phyloP scores from a whole-genome alignment of 2,113 vertebrate genomes.

The Antechinus stuartii region DNA sequence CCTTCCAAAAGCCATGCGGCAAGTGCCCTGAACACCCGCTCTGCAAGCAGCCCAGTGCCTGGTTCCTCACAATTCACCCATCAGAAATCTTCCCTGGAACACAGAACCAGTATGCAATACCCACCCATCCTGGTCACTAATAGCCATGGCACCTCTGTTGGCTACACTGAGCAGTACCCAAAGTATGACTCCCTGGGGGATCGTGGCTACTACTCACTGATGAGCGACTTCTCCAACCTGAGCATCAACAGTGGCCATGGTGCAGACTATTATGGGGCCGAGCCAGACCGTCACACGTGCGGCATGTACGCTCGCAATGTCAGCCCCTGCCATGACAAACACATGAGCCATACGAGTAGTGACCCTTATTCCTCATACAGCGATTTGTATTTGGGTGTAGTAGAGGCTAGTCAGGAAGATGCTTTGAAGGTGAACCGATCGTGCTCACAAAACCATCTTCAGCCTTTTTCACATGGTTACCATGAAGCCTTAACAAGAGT shows the following conservation, averaged over 20 bases:
- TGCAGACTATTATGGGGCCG: constrained; percentile 95
- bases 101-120: constrained; percentile 96
- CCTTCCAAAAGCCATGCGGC: constrained; percentile 95
- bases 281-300: constrained; percentile 86
- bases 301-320: constrained; percentile 91
- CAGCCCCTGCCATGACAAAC: constrained; percentile 92
- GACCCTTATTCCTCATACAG: constrained; percentile 97
- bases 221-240: constrained; percentile 96
- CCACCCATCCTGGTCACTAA: constrained; percentile 98
- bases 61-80: constrained; percentile 94
- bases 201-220: constrained; percentile 97
- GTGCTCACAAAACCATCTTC: constrained; percentile 90
- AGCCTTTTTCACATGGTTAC: constrained; percentile 94
- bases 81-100: constrained; percentile 94
- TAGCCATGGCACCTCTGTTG: constrained; percentile 94
- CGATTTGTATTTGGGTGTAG: constrained; percentile 94
- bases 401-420: constrained; percentile 93
- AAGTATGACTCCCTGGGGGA: constrained; percentile 96
- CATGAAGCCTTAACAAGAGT: constrained; percentile 94
- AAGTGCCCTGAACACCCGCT: constrained; percentile 96
- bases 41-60: constrained; percentile 97
- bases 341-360: constrained; percentile 95
- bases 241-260: constrained; percentile 94
- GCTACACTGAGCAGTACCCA: constrained; percentile 94
- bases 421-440: constrained; percentile 91